Evolutionary conservation across 2,797 vertebrate species (phyloP), one percentile per base, ranked within the genome.

Genomic region (Aplochiton taeniatus): DNA sequence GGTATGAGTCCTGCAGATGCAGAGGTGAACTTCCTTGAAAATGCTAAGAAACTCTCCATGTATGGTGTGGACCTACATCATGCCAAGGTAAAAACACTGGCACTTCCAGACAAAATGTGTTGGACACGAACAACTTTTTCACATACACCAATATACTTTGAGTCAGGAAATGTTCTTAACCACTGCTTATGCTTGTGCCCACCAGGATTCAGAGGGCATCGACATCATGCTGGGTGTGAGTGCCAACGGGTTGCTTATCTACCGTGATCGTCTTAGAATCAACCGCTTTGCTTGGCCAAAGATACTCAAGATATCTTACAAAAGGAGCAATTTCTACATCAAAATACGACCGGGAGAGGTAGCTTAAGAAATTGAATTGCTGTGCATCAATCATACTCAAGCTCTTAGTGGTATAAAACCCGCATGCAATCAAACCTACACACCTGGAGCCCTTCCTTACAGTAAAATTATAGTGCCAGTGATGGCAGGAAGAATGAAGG

Each of bases 281-380:
- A 99, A 99, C 80, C 94, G 97, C 10, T 99, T 99, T 0, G 97
- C 97, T 78, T 99, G 97, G 97, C 97, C 97, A 59, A 99, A 99
- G 88, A 99, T 99, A 83, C 95, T 99, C 53, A 99, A 99, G 89
- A 99, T 99, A 76, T 99, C 97, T 16, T 99, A 99, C 69, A 98
- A 98, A 72, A 95, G 97, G 83, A 99, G 97, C 90, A 98, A 99
- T 91, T 99, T 99, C 89, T 98, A 99, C 85, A 99, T 99, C 88
- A 99, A 99, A 90, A 99, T 99, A 82, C 96, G 97, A 61, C 97
- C 97, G 0, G 97, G 97, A 72, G 97, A 99, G 95, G 97, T 98
- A 83, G 85, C 83, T 73, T 74, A 75, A 74, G 74, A 8, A n/a
- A 44, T 51, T 41, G 13, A 11, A n/a, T 62, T 42, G 14, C 31